Base-by-base conservation (phyloP, 2,888 invertebrate genomes). In the Nycteola revayana region DNA sequence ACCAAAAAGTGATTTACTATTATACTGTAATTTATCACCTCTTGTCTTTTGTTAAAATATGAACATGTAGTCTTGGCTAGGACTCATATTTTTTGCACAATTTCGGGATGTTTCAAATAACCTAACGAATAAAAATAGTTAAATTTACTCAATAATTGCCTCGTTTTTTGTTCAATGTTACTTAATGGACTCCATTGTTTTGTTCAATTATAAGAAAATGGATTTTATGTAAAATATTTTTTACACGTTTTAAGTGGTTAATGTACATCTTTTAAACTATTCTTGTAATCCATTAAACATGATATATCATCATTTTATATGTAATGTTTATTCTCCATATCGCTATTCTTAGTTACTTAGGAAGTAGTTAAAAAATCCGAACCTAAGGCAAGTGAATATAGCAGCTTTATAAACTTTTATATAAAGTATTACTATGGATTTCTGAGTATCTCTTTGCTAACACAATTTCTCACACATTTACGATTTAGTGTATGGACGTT, bases 121-220 rank as follows among this genome's bases (percentile, higher is more conserved):
- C 53, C 48, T 60, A 53, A 54, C 50, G 45, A 60, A 57, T 65
- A 59, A 65, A 71, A 70, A 68, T 69, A 55, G 49, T 55, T 60
- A 48, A 61, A 65, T 68, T 63, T 61, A 59, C 54, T 56, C 45
- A 50, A 65, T 72, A 68, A 73, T 72, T 70, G 50, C 51, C 52
- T 58, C 36, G 36, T 49, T 66, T 69, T 67, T 70, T 64, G 44
- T 49, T 29, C 36, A 18, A 38, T 41, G 49, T 35, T 50, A 36
- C 27, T 35, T 66, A 69, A 69, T 69, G 66, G 56, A 57, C 25
- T 58, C 62, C 44, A 62, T 73, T 72, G 72, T 47, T 68, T 74
- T 60, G 52, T 62, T 49, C 52, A 63, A 63, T 68, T 65, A 55
- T 45, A 47, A 56, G 44, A 51, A 69, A 62, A 73, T 70, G 56